These are phyloP conservation scores for Drosophila tsacasi DNA, from an alignment of 1,140 invertebrate species.

Conservation along the genomic window DNA sequence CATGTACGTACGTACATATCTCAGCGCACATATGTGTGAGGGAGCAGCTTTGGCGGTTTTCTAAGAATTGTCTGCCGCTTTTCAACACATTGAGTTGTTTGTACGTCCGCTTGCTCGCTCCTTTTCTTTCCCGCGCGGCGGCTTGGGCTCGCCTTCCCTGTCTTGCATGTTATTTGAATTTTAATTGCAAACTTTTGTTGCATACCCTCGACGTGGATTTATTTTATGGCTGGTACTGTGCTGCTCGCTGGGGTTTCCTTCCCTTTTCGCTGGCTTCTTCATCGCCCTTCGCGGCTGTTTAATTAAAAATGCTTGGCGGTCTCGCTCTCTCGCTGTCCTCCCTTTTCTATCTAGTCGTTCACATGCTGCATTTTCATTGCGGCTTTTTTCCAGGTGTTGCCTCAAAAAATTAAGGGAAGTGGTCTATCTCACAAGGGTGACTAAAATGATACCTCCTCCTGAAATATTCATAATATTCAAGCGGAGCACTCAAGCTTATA, in stretches of 20 bases:
- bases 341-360: conserved; percentile 10
- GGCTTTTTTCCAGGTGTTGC: conserved; percentile 50
- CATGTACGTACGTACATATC: conserved; percentile 35
- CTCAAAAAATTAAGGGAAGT: conserved; percentile 27
- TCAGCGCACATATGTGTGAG: conserved; percentile 14
- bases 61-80: conserved; percentile 74
- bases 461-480: conserved; percentile 9
- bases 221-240: conserved; percentile 66
- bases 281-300: conserved; percentile 43
- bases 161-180: conserved; percentile 83
- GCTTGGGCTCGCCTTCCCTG: background rate
- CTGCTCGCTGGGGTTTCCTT: conserved; percentile 28
- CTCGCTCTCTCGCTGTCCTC: conserved; percentile 18
- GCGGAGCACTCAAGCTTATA: background rate
- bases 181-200: conserved; percentile 82
- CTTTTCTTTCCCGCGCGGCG: background rate
- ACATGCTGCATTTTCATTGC: conserved; percentile 39
- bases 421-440: conserved; percentile 10
- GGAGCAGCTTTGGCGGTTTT: conserved; percentile 68
- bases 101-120: conserved; percentile 1
- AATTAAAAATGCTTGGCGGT: conserved; percentile 77
- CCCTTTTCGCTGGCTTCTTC: conserved; percentile 19
- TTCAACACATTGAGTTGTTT: conserved; percentile 71
- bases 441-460: conserved; percentile 18
- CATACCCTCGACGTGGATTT: conserved; percentile 75